phyloP scores from a whole-genome alignment of 2,888 invertebrate genomes.

The Pachydiplax longipennis region DNA sequence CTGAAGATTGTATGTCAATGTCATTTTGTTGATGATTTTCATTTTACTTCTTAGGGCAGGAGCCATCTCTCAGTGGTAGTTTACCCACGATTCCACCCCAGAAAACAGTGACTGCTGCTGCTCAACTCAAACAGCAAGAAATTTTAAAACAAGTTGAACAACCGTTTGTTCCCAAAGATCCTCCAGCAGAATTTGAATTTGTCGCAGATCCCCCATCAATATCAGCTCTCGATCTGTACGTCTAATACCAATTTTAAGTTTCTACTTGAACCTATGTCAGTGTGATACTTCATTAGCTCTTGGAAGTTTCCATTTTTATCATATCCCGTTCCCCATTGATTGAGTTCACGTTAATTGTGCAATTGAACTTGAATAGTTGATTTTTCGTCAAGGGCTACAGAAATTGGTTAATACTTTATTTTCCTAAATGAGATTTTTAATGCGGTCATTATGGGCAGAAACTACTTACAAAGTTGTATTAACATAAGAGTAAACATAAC shows the following conservation, averaged over 20 bases:
- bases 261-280: not conserved
- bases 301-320: no score
- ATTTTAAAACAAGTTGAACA: slow-evolving; percentile 85
- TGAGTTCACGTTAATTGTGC: not conserved
- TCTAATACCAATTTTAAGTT: slow-evolving; percentile 48
- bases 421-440: no score
- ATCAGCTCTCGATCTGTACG: slow-evolving; percentile 92
- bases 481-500: no score
- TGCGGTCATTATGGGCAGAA: no score
- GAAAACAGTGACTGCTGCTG: slow-evolving; percentile 75
- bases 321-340: no score
- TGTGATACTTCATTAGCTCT: not conserved
- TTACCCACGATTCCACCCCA: slow-evolving; percentile 61
- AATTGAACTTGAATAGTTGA: not conserved
- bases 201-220: slow-evolving; percentile 98
- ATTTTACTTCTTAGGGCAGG: slow-evolving; percentile 57
- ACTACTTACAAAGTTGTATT: no score
- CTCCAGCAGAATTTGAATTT: slow-evolving; percentile 91
- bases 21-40: not conserved
- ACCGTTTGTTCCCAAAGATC: slow-evolving; percentile 89
- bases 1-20: not conserved
- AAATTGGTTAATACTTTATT: no score
- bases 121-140: slow-evolving; percentile 87
- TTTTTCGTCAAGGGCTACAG: no score
- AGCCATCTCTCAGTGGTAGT: slow-evolving; percentile 55